Evolutionary conservation across 2,888 invertebrate species (phyloP).

Genomic region (Athalia cordata): DNA sequence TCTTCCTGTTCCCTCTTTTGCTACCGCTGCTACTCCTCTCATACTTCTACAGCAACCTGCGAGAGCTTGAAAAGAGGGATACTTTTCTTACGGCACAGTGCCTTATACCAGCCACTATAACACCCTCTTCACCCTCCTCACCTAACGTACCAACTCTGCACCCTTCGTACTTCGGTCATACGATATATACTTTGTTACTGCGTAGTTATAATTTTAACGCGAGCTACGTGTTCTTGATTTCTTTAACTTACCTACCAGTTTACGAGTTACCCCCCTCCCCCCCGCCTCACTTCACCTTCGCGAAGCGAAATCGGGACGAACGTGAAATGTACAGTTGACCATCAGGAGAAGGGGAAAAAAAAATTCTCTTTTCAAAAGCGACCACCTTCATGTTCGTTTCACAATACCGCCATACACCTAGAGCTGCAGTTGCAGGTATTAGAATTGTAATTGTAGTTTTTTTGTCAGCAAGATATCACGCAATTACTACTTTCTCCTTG

Average conservation of each 20-base stretch:
- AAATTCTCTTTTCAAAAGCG: too few species aligned
- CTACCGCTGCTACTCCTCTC: too few species aligned
- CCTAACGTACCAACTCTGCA: neutral
- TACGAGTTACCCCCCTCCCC: neutral
- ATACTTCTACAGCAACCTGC: too few species aligned
- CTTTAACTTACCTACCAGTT: constrained; percentile 59
- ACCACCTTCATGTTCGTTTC: too few species aligned
- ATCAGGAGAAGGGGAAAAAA: constrained; percentile 21
- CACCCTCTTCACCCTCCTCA: neutral
- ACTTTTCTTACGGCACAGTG: constrained; percentile 23
- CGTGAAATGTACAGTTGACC: neutral
- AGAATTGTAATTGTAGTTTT: neutral
- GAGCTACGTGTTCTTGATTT: constrained; percentile 70
- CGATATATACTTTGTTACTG: constrained; percentile 71
- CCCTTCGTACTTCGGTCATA: constrained; percentile 58
- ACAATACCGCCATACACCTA: neutral
- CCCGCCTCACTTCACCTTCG: neutral
- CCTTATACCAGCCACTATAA: neutral
- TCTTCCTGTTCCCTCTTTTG: too few species aligned
- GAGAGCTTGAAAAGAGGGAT: neutral
- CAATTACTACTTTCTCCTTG: neutral
- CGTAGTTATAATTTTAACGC: constrained; percentile 72
- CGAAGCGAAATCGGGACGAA: neutral
- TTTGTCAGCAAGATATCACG: neutral
- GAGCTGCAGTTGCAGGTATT: neutral